Conservation (phyloP, 2,113 vertebrate genomes). For the Hippoglossus stenolepis region DNA sequence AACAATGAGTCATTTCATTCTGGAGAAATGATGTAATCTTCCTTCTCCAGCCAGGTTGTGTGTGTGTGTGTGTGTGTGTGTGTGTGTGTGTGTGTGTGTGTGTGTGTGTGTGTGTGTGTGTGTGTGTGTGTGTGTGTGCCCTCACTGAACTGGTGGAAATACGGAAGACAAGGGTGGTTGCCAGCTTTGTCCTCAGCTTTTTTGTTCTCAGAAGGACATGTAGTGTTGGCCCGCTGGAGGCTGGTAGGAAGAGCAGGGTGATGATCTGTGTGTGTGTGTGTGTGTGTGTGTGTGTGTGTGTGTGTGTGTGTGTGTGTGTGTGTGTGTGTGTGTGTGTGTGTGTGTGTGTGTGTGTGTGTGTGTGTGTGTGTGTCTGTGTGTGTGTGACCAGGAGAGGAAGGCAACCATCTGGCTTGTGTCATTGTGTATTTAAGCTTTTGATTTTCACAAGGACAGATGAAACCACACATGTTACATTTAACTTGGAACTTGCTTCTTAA, state of each 20-base stretch:
- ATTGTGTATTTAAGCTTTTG: not conserved
- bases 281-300: slow-evolving; percentile 15
- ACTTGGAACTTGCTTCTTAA: not conserved
- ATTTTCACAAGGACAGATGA: slow-evolving; percentile 11
- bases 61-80: slow-evolving; percentile 24
- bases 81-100: slow-evolving; percentile 15
- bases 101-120: not conserved
- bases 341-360: slow-evolving; percentile 9
- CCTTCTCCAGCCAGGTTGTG: slow-evolving; percentile 59
- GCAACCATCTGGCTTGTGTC: slow-evolving; percentile 11
- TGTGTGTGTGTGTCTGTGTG: slow-evolving; percentile 10
- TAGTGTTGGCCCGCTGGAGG: not conserved
- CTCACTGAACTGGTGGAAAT: slow-evolving; percentile 54
- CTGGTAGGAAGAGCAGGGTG: slow-evolving; percentile 36
- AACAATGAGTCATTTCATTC: slow-evolving; percentile 69
- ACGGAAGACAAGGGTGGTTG: slow-evolving; percentile 50
- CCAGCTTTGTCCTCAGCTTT: slow-evolving; percentile 50
- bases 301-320: slow-evolving; percentile 10
- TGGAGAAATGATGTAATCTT: slow-evolving; percentile 71
- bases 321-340: slow-evolving; percentile 9
- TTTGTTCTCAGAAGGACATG: slow-evolving; percentile 54
- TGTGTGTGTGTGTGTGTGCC: slow-evolving; percentile 36
- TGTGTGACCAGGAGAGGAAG: slow-evolving; percentile 19
- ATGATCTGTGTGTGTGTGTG: slow-evolving; percentile 4
- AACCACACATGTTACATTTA: slow-evolving; percentile 7